These are phyloP conservation scores for Epistrophe eligans DNA, from an alignment of 2,888 invertebrate species.

Conservation along the genomic window DNA sequence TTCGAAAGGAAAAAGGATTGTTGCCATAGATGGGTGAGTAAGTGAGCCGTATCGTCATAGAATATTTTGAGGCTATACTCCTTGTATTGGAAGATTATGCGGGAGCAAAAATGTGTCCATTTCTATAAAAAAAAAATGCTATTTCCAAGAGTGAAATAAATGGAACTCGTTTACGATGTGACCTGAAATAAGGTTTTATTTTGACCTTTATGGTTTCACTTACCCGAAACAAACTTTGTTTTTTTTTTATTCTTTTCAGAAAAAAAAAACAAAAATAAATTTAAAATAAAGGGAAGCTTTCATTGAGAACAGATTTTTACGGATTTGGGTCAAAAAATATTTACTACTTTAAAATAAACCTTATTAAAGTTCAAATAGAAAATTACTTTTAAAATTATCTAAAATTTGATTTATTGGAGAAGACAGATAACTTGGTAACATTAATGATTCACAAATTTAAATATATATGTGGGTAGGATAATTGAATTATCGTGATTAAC, in stretches of 20 bases:
- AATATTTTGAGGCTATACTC: constrained; percentile 12
- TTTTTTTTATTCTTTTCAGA: not conserved
- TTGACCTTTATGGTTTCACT: constrained; percentile 10
- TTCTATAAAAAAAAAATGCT: constrained; percentile 8
- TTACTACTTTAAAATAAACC: not conserved
- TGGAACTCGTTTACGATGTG: constrained; percentile 34
- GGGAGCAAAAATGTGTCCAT: constrained; percentile 22
- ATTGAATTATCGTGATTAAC: too few relatives aligned
- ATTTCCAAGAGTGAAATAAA: constrained; percentile 27
- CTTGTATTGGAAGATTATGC: constrained; percentile 30
- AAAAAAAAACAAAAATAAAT: not conserved
- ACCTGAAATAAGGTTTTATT: constrained; percentile 25
- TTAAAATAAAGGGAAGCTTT: not conserved
- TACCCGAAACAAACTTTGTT: constrained; percentile 3
- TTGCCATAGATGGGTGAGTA: constrained; percentile 43
- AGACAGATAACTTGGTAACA: too few relatives aligned
- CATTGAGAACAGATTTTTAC: not conserved
- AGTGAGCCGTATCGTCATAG: constrained; percentile 20
- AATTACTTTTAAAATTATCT: not conserved
- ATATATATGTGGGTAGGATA: too few relatives aligned
- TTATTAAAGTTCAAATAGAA: not conserved
- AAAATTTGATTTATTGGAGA: not conserved
- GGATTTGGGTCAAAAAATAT: constrained; percentile 2
- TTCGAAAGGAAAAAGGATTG: constrained; percentile 63
- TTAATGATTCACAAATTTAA: too few relatives aligned